A percentile compares a stretch with the other conserved stretches of the same genome.
Conservation (phyloP, 2,113 vertebrate species). For the Coracopsis vasa region DNA sequence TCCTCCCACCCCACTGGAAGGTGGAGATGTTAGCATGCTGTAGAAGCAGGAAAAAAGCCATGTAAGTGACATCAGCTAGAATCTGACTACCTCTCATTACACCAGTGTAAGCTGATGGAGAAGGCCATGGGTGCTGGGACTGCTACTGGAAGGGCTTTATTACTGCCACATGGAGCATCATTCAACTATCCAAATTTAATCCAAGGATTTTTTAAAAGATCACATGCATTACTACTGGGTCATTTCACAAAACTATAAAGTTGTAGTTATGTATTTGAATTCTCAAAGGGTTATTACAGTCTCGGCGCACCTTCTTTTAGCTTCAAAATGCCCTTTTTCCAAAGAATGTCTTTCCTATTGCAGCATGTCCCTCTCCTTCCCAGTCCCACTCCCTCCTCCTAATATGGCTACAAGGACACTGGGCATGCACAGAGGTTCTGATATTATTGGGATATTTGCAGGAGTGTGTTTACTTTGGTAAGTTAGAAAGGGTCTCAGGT, state of each 20-base stretch:
- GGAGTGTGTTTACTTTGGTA: background rate
- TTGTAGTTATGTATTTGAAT: background rate
- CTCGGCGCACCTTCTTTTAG: fast-evolving
- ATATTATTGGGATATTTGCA: background rate
- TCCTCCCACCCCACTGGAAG: background rate
- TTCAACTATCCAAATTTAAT: background rate
- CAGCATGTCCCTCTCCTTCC: background rate
- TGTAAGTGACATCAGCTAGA: background rate
- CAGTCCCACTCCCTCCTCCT: background rate
- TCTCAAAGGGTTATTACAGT: background rate
- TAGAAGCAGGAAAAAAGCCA: background rate
- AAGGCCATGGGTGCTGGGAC: background rate
- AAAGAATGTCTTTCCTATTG: background rate
- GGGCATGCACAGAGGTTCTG: background rate
- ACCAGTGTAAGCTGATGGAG: background rate
- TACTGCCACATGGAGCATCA: background rate
- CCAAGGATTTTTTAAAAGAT: background rate
- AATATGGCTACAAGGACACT: background rate
- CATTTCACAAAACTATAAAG: background rate
- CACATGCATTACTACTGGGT: background rate
- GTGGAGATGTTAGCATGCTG: background rate
- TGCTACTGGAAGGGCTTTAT: background rate
- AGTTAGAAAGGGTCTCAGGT: background rate
- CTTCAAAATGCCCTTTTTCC: background rate
- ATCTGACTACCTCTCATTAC: background rate